Base-by-base conservation (phyloP, 2,888 invertebrate genomes). In the Platypus cylindrus region DNA sequence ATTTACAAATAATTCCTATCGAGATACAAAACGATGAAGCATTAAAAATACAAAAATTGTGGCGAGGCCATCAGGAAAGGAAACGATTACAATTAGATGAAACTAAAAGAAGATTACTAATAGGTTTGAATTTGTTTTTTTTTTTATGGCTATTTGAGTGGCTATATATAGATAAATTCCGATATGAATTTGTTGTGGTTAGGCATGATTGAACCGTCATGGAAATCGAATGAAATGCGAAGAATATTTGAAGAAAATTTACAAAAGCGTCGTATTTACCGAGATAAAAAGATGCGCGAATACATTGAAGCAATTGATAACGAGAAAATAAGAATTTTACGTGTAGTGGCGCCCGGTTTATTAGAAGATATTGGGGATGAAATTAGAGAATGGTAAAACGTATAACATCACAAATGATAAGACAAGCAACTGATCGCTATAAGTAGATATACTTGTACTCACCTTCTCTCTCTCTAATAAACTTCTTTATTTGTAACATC, bases 281-380 rank as follows among this genome's bases (percentile, higher is more conserved):
- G 66, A 44, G 59, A 65, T 43, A 56, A 62, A 44, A 60, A 64
- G 45, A 56, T 70, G 43, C 54, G 65, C 45, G 51, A 66, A 38
- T 66, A 65, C 55, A 37, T 68, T 36, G 46, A 64, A 46, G 53
- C 62, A 46, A 59, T 64, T 40, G 32, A 67, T 2, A 64, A 63
- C 37, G 72, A 73, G 55, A 67, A 68, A 47, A 50, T 62, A 15
- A 62, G 66, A 12, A 60, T 71, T 13, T 50, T 73, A 13, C 55
- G 58, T 42, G 59, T 71, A 3, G 58, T 68, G 30, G 64, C 66
- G 48, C 71, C 70, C 3, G 64, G 71, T 22, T 64, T 83, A 43
- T 71, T 78, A 60, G 84, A 85, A 52, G 77, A 78, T 47, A 78
- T 84, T 54, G 71, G 75, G 23, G 76, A 73, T 42, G 82, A 85